phyloP scores from a whole-genome alignment of 2,113 vertebrate genomes.

The Oreochromis spilurus region DNA sequence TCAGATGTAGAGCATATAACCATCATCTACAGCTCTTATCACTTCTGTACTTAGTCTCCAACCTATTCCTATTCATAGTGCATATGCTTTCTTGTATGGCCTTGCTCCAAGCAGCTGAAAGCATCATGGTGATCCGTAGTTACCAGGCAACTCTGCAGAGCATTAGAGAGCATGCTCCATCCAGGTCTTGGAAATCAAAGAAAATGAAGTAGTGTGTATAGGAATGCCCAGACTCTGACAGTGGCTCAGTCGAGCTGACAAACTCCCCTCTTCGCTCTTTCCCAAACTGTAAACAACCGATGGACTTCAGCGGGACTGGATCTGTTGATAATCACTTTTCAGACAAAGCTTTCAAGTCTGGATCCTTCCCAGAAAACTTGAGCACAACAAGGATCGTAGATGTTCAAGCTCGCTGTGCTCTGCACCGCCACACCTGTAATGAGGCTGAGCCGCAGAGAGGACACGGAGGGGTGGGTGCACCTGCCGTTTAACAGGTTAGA shows the following conservation, averaged over 20 bases:
- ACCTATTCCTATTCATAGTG: not conserved
- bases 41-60: not conserved
- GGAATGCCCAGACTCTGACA: not conserved
- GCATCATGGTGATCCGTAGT: slow-evolving; percentile 12
- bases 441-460: not conserved
- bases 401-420: not conserved
- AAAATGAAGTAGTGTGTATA: slow-evolving; percentile 7
- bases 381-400: accelerated
- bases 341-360: not conserved
- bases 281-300: not conserved
- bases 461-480: not conserved
- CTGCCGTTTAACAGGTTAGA: not conserved
- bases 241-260: not conserved
- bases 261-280: not conserved
- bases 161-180: slow-evolving; percentile 25
- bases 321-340: not conserved
- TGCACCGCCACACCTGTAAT: not conserved
- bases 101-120: slow-evolving; percentile 3
- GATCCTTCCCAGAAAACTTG: not conserved
- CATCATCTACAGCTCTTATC: not conserved
- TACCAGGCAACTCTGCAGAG: slow-evolving; percentile 42
- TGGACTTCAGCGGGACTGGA: not conserved
- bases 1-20: not conserved
- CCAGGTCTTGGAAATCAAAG: not conserved
- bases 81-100: not conserved